These are phyloP conservation scores for Cheilinus undulatus DNA, from an alignment of 2,113 vertebrate genomes.

Conservation along the genomic window DNA sequence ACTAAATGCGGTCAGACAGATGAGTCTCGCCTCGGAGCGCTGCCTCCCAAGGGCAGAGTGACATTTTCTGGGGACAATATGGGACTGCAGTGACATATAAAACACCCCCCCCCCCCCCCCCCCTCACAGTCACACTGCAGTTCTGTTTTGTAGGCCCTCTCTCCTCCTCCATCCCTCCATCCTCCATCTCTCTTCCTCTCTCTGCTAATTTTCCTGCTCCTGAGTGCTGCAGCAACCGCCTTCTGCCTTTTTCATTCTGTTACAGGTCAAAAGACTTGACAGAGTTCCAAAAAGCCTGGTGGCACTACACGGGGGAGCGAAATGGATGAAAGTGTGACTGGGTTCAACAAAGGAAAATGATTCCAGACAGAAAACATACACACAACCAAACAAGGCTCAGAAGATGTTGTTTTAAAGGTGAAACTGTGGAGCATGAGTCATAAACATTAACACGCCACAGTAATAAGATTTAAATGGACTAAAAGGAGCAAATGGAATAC, in stretches of 20 bases:
- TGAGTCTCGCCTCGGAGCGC: constrained; percentile 74
- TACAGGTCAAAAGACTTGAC: constrained; percentile 77
- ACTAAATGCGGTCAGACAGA: constrained; percentile 82
- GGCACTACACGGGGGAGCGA: constrained; percentile 30
- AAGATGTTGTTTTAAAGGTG: not conserved
- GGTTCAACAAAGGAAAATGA: constrained; percentile 53
- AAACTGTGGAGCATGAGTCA: not conserved
- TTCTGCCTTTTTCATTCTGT: constrained; percentile 65
- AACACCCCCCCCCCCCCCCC: constrained; percentile 26
- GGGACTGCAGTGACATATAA: constrained; percentile 76
- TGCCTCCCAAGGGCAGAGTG: constrained; percentile 80
- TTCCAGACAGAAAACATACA: constrained; percentile 33
- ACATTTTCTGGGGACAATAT: constrained; percentile 84
- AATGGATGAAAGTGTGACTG: constrained; percentile 57
- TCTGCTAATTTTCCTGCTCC: constrained; percentile 55
- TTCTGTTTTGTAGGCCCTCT: constrained; percentile 8
- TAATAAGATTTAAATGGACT: not conserved
- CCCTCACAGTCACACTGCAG: constrained; percentile 12
- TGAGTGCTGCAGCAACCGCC: constrained; percentile 58
- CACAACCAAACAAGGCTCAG: not conserved
- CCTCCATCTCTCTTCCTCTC: constrained; percentile 10
- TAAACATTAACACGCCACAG: not conserved
- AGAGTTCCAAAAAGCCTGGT: constrained; percentile 65
- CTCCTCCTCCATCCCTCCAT: constrained; percentile 21
- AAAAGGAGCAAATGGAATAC: not conserved